Base-by-base conservation (phyloP, 2,888 invertebrate species). In the Lycophotia porphyrea region DNA sequence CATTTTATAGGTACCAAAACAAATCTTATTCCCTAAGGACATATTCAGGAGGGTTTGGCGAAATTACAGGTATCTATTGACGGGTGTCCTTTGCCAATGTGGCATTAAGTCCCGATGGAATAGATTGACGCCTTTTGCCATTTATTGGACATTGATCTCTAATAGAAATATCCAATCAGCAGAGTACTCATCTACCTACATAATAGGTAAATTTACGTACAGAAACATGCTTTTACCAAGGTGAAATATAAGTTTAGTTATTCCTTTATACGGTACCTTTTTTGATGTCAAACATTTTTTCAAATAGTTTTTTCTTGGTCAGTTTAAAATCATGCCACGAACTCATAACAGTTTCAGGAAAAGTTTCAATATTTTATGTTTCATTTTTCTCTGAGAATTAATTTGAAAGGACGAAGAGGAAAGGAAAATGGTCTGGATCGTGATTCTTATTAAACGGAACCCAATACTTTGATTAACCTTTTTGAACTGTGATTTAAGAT, bases 91-190 rank as follows among this genome's bases (percentile, higher is more conserved):
- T 63, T 13, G 31, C 18, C 44, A 71, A 61, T 71, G 47, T 39
- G 21, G 24, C 36, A 63, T 39, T 15, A 34, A 65, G 47, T 69
- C 71, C 58, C 81, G 58, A 71, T 34, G 65, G 70, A 71, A 74
- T 49, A 31, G 21, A 60, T 21, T 27, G 36, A 68, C 39, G 58
- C 58, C 67, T 55, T 52, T 61, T 42, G 21, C 39, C 52, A 71
- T 80, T 80, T 80, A 64, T 58, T 70, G 58, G 63, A 52, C 74
- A 63, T 64, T 61, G 80, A 72, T 65, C 39, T 69, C 65, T 80
- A 66, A 72, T 61, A 84, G 60, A 73, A 72, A 80, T 72, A 80
- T 72, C 65, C 74, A 84, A 69, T 81, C 72, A 80, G 27, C 27
- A 31, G 44, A 60, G 21, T 49, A 21, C 5, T 24, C 65, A n/a